Evolutionary conservation across 2,113 vertebrate genomes (phyloP), one percentile per base, ranked within the genome.

Genomic region (Nyctibius bracteatus): DNA sequence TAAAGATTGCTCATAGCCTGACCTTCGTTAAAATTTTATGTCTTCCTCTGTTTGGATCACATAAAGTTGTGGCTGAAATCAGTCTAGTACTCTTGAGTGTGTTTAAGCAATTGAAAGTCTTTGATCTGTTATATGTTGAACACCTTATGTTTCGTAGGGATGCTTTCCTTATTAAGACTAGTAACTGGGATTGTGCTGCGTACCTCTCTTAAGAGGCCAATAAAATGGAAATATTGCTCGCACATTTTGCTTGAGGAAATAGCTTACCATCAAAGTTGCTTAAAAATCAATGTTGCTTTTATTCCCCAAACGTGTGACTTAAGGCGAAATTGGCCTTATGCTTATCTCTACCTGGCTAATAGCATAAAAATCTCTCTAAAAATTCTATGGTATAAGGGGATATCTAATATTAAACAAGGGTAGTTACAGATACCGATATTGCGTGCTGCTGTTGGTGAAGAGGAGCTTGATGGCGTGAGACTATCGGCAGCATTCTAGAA

Each of bases 391-490:
- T 54, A 2, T 39, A 22, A 65, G 24, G 31, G 30, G 61, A 28
- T 27, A 71, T 28, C 25, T 59, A 41, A 7, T 88, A 44, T 8
- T 88, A 59, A 52, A 52, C 5, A 22, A 35, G 39, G 2, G 4
- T 55, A 44, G n/a, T 61, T 77, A 14, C 0, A 1, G 58, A 5
- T 80, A 31, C 59, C 49, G 4, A 12, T 72, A 16, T 80, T 9
- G 8, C 3, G 1, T 63, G 47, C 47, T 72, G 24, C 14, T 59
- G 0, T 62, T 5, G 2, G 23, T 82, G 19, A 61, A 67, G 31
- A 52, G 51, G 22, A 66, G 7, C 35, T 73, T 51, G 58, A 33
- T 35, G 51, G 19, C 31, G 68, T 59, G 63, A 52, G 16, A 9
- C 21, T 51, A 4, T 77, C 3, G 2, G n/a, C 37, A 81, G 12